A percentile compares a stretch with the other conserved stretches of the same genome.
phyloP scores from a whole-genome alignment of 53 echinoderm and acorn worm genomes.

The Echinometra lucunter region DNA sequence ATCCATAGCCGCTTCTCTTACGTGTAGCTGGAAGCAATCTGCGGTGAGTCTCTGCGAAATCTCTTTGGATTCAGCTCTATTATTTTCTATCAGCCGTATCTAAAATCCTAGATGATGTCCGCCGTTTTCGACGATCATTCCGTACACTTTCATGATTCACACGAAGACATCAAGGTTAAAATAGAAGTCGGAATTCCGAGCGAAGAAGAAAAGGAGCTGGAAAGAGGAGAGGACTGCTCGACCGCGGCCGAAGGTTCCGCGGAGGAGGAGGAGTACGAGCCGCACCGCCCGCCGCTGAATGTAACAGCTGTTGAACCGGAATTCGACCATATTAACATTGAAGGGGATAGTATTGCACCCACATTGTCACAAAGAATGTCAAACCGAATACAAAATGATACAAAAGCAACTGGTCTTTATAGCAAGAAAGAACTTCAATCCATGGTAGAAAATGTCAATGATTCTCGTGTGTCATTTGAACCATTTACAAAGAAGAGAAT shows the following conservation, averaged over 20 bases:
- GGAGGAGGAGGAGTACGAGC: slow-evolving; percentile 28
- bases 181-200: not conserved
- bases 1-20: not conserved
- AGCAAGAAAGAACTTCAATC: slow-evolving; percentile 35
- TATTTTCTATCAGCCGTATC: not conserved
- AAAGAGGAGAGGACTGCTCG: not conserved
- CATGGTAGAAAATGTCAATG: slow-evolving; percentile 55
- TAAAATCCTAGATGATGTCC: not conserved
- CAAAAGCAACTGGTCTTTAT: not conserved
- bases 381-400: not conserved
- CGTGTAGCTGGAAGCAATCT: not conserved
- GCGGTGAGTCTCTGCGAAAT: not conserved
- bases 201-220: not conserved
- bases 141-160: not conserved
- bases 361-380: not conserved
- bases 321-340: no score
- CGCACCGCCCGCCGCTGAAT: not conserved
- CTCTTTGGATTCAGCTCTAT: not conserved
- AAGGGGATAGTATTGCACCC: not conserved
- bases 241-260: not conserved
- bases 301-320: not conserved
- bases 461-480: slow-evolving; percentile 30
- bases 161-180: not conserved
- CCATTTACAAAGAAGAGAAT: slow-evolving; percentile 54
- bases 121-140: not conserved